Conservation (phyloP, 1,140 invertebrate species). For the Diorhabda carinulata region DNA sequence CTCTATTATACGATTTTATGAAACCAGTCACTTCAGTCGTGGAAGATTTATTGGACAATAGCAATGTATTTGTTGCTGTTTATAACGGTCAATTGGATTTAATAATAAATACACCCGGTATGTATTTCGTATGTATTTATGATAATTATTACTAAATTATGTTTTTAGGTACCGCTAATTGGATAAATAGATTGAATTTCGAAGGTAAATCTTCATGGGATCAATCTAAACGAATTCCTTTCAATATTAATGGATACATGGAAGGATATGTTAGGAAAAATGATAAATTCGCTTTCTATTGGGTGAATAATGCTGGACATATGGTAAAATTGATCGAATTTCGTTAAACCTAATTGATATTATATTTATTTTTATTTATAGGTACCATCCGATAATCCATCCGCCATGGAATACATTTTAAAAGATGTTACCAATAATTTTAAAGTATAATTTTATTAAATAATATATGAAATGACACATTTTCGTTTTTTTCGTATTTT, state of each 20-base stretch:
- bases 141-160: too few relatives aligned
- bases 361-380: neutral
- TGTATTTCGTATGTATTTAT: too few relatives aligned
- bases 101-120: constrained; percentile 67
- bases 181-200: constrained; percentile 72
- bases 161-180: constrained; percentile 59
- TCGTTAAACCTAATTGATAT: too few relatives aligned
- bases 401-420: neutral
- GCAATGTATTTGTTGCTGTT: constrained; percentile 62
- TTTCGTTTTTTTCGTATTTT: too few relatives aligned
- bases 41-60: constrained; percentile 63
- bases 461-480: too few relatives aligned
- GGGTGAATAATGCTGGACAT: constrained; percentile 36
- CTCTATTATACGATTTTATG: constrained; percentile 73
- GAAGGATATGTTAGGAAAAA: constrained; percentile 33
- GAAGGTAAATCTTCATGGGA: constrained; percentile 34
- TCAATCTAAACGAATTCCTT: constrained; percentile 6
- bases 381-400: neutral
- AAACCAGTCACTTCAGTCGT: constrained; percentile 73
- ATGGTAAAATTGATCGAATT: constrained; percentile 24
- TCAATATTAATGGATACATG: constrained; percentile 24
- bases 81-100: constrained; percentile 69
- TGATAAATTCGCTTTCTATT: constrained; percentile 34
- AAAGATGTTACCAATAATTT: neutral
- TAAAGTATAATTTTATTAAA: neutral